Conservation (phyloP, 2,797 vertebrate species). For the Macropodus opercularis region DNA sequence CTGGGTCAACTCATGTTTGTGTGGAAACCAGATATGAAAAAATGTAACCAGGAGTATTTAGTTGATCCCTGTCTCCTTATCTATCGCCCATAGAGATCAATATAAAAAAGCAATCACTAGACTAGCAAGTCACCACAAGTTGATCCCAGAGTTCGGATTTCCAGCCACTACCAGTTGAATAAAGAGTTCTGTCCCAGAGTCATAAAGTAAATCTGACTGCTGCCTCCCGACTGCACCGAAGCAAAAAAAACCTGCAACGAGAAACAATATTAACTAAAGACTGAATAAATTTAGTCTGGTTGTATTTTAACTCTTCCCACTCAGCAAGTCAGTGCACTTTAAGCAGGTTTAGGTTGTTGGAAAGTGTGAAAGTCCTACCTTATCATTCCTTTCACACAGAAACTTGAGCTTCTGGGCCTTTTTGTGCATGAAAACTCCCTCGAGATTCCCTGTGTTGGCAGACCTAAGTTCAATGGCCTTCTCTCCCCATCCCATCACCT, state of each 20-base stretch:
- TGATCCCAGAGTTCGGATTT: slow-evolving; percentile 34
- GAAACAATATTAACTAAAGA: not conserved
- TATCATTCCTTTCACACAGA: slow-evolving; percentile 94
- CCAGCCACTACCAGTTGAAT: slow-evolving; percentile 89
- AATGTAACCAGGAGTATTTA: not conserved
- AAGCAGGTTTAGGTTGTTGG: not conserved
- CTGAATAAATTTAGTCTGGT: too few species aligned
- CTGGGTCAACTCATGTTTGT: not conserved
- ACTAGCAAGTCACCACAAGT: slow-evolving; percentile 13
- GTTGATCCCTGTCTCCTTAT: slow-evolving; percentile 2
- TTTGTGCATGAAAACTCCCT: slow-evolving; percentile 95
- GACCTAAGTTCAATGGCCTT: slow-evolving; percentile 92
- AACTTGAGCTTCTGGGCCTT: slow-evolving; percentile 96
- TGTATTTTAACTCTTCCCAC: too few species aligned
- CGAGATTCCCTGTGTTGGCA: slow-evolving; percentile 87
- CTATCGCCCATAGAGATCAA: slow-evolving; percentile 7
- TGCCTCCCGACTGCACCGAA: slow-evolving; percentile 89
- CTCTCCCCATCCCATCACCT: slow-evolving; percentile 95
- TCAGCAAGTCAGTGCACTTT: too few species aligned
- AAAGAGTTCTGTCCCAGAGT: slow-evolving; percentile 91
- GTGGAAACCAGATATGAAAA: not conserved
- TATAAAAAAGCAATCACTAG: slow-evolving; percentile 21
- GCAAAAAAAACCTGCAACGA: slow-evolving; percentile 91
- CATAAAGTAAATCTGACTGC: slow-evolving; percentile 98
- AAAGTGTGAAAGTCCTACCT: slow-evolving; percentile 76